Evolutionary conservation across 2,797 vertebrate species (phyloP).

Genomic region (Enteromius anoplus): DNA sequence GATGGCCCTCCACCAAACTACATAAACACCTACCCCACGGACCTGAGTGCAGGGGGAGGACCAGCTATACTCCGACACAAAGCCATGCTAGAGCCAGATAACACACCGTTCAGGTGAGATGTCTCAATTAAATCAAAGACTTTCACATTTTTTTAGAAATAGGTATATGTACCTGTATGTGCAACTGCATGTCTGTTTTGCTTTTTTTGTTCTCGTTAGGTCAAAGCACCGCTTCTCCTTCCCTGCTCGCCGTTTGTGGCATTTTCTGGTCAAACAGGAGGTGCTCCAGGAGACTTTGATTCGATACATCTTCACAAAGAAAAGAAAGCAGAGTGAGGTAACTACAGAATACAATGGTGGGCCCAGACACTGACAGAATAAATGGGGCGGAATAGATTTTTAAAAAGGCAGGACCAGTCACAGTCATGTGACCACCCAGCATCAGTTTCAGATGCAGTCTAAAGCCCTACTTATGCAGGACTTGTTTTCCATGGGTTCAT

Average conservation of each 20-base stretch:
- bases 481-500: background rate
- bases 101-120: constrained; percentile 95
- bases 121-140: background rate
- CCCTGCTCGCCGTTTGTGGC: constrained; percentile 93
- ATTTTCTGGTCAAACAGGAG: constrained; percentile 97
- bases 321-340: constrained; percentile 98
- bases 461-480: background rate
- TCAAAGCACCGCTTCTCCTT: constrained; percentile 92
- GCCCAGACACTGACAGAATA: background rate
- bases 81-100: constrained; percentile 97
- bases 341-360: constrained; percentile 41
- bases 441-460: background rate
- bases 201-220: constrained; percentile 66
- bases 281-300: constrained; percentile 93
- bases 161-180: background rate
- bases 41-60: constrained; percentile 84
- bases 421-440: background rate
- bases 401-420: background rate
- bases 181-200: background rate
- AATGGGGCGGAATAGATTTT: background rate
- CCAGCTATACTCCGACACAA: constrained; percentile 92
- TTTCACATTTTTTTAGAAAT: background rate
- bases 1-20: constrained; percentile 96
- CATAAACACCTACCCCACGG: constrained; percentile 91
- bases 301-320: constrained; percentile 98